Evolutionary conservation across 2,113 vertebrate genomes (phyloP).

Genomic region (Eurypyga helias): DNA sequence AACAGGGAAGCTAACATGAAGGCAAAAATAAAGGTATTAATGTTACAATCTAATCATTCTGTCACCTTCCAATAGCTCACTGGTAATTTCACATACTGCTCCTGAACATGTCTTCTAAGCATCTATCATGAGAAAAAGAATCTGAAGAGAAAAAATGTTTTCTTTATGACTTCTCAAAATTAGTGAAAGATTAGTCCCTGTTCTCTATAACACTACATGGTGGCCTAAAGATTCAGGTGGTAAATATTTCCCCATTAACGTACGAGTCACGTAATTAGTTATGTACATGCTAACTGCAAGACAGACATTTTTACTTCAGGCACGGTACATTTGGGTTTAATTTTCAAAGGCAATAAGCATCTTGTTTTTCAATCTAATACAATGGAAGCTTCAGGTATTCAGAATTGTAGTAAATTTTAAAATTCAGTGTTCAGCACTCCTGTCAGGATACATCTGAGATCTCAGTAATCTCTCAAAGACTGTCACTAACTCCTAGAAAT

Average conservation of each 20-base stretch:
- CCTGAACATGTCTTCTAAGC: background rate
- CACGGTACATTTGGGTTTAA: background rate
- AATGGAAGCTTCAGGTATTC: background rate
- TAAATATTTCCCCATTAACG: background rate
- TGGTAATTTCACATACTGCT: background rate
- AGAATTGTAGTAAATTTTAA: background rate
- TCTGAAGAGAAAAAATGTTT: background rate
- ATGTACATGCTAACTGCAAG: background rate
- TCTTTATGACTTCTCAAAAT: background rate
- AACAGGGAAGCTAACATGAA: background rate
- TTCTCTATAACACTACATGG: background rate
- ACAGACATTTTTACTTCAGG: background rate
- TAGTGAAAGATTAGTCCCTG: background rate
- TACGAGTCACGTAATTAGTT: background rate
- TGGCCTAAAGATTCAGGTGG: background rate
- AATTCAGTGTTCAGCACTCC: background rate
- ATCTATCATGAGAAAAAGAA: background rate
- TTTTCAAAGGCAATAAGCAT: background rate
- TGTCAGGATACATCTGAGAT: background rate
- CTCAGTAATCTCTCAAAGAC: background rate
- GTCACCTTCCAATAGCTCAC: background rate
- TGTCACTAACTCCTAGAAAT: background rate
- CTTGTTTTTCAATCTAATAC: background rate
- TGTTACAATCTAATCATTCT: background rate
- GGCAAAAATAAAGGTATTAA: background rate